Evolutionary conservation across 2,888 invertebrate species (phyloP).

Genomic region (Fissipunctia ypsillon): DNA sequence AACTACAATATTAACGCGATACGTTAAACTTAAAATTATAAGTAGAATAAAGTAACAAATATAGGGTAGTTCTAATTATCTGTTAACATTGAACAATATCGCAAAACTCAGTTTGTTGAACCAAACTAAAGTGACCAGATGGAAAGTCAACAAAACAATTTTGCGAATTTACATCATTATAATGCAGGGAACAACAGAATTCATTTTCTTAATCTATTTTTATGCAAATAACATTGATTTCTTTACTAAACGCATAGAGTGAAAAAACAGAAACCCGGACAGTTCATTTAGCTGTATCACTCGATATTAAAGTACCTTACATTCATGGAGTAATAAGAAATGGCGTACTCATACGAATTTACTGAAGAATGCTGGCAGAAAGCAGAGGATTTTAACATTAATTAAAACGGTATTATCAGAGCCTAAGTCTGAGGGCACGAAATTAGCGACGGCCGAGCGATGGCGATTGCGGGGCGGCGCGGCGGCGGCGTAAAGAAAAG

Average conservation of each 20-base stretch:
- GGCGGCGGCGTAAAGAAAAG: too few relatives aligned
- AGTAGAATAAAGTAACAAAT: neutral
- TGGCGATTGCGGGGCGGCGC: too few relatives aligned
- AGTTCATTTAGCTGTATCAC: neutral
- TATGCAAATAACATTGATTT: neutral
- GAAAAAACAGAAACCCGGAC: neutral
- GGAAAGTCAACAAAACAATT: neutral
- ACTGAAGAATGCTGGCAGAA: neutral
- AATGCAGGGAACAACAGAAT: neutral
- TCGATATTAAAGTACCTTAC: conserved; percentile 2
- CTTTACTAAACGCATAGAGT: neutral
- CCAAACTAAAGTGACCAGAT: neutral
- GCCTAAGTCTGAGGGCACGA: too few relatives aligned
- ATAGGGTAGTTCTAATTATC: conserved; percentile 7
- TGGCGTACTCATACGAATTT: neutral
- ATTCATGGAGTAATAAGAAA: neutral
- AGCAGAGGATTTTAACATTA: too few relatives aligned
- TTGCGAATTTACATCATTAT: neutral
- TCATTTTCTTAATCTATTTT: neutral
- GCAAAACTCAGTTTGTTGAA: conserved; percentile 19
- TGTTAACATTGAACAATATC: conserved; percentile 16
- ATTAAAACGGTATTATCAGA: neutral
- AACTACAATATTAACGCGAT: conserved; percentile 29
- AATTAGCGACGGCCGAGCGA: too few relatives aligned
- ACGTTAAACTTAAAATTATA: conserved; percentile 4